These are phyloP conservation scores for Ormia ochracea DNA, from an alignment of 2,888 invertebrate species.

Conservation along the genomic window DNA sequence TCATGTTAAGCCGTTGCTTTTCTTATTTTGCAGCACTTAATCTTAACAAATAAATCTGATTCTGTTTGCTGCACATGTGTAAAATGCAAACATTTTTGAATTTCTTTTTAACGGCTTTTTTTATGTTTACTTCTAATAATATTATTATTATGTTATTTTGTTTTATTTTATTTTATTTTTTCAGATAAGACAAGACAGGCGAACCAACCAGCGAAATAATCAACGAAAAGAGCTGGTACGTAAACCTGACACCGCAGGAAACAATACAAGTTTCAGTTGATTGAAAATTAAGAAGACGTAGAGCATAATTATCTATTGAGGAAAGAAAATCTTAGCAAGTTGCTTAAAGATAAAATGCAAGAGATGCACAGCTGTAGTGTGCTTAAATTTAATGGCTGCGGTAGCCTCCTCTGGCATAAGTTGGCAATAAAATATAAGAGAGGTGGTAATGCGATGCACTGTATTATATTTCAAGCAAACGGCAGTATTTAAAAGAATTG, in stretches of 20 bases:
- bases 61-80: background rate
- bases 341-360: constrained; percentile 9
- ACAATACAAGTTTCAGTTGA: constrained; percentile 59
- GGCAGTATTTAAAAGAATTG: background rate
- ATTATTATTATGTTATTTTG: too few species aligned
- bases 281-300: constrained; percentile 49
- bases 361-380: background rate
- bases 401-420: background rate
- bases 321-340: constrained; percentile 31
- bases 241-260: constrained; percentile 60
- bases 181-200: background rate
- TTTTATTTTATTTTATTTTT: background rate
- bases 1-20: constrained; percentile 16
- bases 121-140: too few species aligned
- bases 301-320: background rate
- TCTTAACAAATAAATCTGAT: constrained; percentile 39
- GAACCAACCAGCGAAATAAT: background rate
- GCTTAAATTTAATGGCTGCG: background rate
- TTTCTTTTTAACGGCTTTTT: constrained; percentile 25
- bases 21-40: constrained; percentile 12
- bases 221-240: background rate
- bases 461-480: background rate
- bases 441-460: constrained; percentile 1
- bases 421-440: background rate
- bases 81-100: constrained; percentile 1